A percentile compares a stretch with the other conserved stretches of the same genome.
These are phyloP conservation scores for Drosophila leontia DNA, from an alignment of 1,140 invertebrate species.

Conservation along the genomic window DNA sequence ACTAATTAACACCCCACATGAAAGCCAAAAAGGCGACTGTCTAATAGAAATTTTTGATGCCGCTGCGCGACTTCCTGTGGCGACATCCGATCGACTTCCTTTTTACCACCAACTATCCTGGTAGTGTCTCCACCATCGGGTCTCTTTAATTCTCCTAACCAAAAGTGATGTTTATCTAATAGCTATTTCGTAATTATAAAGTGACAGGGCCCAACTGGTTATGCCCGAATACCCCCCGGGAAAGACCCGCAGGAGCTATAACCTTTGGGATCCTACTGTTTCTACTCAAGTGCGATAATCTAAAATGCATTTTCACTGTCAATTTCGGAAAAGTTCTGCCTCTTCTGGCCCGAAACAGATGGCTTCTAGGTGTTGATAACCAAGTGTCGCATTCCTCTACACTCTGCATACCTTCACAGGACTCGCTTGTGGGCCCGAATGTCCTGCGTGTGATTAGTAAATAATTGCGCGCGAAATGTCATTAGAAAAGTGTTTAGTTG, in stretches of 20 bases:
- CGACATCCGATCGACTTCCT: conserved; percentile 66
- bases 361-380: conserved; percentile 72
- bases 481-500: conserved; percentile 74
- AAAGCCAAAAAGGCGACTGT: conserved; percentile 33
- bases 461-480: conserved; percentile 74
- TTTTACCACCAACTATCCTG: conserved; percentile 63
- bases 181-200: conserved; percentile 67
- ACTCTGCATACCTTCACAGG: conserved; percentile 31
- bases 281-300: conserved; percentile 66
- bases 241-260: conserved; percentile 53
- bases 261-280: conserved; percentile 26
- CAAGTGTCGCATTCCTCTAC: conserved; percentile 67
- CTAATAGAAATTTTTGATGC: conserved; percentile 21
- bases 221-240: conserved; percentile 59
- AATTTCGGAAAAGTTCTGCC: conserved; percentile 22
- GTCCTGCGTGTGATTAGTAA: conserved; percentile 72
- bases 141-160: conserved; percentile 38
- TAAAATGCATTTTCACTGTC: conserved; percentile 72
- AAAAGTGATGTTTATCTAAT: conserved; percentile 77
- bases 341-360: conserved; percentile 45
- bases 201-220: conserved; percentile 63
- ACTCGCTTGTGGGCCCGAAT: neutral
- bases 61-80: conserved; percentile 67
- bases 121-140: conserved; percentile 32
- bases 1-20: conserved; percentile 72